Evolutionary conservation across 2,888 invertebrate species (phyloP), one percentile per base, ranked within the genome.

Genomic region (Chrysopilus asiliformis): DNA sequence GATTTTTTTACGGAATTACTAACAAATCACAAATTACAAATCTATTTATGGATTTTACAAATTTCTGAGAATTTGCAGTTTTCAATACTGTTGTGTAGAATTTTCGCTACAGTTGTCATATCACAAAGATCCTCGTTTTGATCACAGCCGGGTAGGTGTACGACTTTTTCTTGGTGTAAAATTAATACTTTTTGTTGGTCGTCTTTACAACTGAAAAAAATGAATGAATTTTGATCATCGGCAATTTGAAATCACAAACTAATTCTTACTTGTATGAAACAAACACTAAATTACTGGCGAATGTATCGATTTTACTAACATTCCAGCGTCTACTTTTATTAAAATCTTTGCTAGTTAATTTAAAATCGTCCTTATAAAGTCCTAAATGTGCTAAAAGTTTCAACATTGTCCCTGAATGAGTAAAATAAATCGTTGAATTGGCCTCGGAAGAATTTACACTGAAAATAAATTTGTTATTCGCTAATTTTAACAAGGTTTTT

Each of bases 401-500:
- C 19, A 87, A 60, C 28, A 87, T 53, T 1, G 85, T 77, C 3
- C 87, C 87, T 2, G 86, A 86, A 61, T 89, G 87, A 1, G 83
- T 74, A 53, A 87, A 87, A 49, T 84, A 76, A 45, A 79, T 73
- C 18, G 72, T 70, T 18, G 72, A 70, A 44, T 64, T 65, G n/a
- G 64, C 50, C 3, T 57, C 55, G 5, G 0, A n/a, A 10, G 13
- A 26, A 24, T 3, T 19, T 28, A 14, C 12, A n/a, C 3, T 8
- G 13, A 18, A 28, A 30, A 27, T 9, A 15, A 34, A 5, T 27
- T 3, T 18, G 27, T 32, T 18, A 25, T 15, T 13, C 9, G 5
- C 25, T 8, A 26, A 6, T 34, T 5, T 27, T 9, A 4, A n/a
- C 9, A 15, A 13, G 41, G 34, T 46, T 49, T 14, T 13, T 14